phyloP scores from a whole-genome alignment of 2,797 vertebrate species.

The Carapus acus region DNA sequence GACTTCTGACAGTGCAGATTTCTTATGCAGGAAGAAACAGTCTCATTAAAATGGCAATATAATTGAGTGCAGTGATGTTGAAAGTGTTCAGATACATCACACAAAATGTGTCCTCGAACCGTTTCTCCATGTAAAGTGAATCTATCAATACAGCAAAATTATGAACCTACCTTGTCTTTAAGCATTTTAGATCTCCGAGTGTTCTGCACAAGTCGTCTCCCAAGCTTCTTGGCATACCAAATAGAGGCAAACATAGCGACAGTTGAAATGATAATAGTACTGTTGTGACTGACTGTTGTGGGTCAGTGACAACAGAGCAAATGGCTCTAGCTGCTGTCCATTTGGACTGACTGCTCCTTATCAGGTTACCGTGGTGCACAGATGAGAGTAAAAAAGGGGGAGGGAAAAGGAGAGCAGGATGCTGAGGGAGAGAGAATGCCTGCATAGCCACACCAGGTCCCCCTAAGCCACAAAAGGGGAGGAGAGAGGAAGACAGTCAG shows the following conservation, averaged over 20 bases:
- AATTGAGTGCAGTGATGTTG: background rate
- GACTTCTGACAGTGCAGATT: background rate
- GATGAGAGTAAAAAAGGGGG: slow-evolving; percentile 24
- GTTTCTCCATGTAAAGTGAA: slow-evolving; percentile 13
- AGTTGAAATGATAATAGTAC: slow-evolving; percentile 54
- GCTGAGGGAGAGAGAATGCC: slow-evolving; percentile 41
- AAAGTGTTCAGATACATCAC: background rate
- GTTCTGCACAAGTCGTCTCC: slow-evolving; percentile 91
- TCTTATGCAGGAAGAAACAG: slow-evolving; percentile 1
- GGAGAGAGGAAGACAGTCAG: slow-evolving; percentile 23
- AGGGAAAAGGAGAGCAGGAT: slow-evolving; percentile 26
- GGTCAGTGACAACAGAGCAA: slow-evolving; percentile 51
- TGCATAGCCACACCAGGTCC: slow-evolving; percentile 48
- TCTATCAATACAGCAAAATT: slow-evolving; percentile 10
- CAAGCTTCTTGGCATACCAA: slow-evolving; percentile 98
- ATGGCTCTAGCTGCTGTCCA: slow-evolving; percentile 61
- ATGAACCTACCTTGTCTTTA: slow-evolving; percentile 84
- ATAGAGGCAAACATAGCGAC: slow-evolving; percentile 90
- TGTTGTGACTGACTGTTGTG: no score
- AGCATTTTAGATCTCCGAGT: slow-evolving; percentile 89
- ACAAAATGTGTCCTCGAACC: background rate
- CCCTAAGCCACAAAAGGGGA: slow-evolving; percentile 32
- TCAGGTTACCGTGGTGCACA: slow-evolving; percentile 34
- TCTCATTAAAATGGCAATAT: background rate
- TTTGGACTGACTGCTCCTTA: slow-evolving; percentile 46